Percentiles rank a stretch among this genome's conserved stretches.
Conservation (phyloP, 2,113 vertebrate species). For the Geothlypis trichas region DNA sequence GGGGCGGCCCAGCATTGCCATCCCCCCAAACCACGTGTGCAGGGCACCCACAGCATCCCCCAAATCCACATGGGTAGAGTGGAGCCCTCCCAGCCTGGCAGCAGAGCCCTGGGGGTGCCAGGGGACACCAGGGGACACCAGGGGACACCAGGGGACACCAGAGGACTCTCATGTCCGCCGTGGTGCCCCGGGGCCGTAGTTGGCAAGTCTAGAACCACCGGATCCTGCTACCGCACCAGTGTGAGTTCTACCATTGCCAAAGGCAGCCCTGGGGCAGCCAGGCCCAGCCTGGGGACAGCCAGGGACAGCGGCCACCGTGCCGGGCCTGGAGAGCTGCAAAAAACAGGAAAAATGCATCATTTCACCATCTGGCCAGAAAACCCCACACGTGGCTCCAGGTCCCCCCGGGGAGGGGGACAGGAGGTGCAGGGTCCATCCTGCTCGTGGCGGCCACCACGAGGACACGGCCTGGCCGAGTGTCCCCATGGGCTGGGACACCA, state of each 20-base stretch:
- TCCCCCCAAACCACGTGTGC: rapidly evolving
- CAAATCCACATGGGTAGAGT: rapidly evolving
- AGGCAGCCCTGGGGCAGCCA: constrained; percentile 76
- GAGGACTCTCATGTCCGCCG: background rate
- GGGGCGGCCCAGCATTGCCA: background rate
- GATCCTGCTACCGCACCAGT: constrained; percentile 98
- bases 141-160: no score
- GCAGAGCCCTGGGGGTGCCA: background rate
- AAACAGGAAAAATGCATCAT: rapidly evolving
- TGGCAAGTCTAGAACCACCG: constrained; percentile 99
- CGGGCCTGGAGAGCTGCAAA: background rate
- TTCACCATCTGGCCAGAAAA: background rate
- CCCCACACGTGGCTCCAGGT: rapidly evolving
- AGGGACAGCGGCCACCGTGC: rapidly evolving
- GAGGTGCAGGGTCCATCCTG: background rate
- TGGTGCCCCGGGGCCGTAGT: constrained; percentile 84
- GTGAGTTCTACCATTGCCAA: constrained; percentile 99
- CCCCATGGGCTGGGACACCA: background rate
- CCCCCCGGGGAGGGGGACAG: rapidly evolving
- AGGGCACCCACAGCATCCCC: background rate
- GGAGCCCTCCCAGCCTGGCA: rapidly evolving
- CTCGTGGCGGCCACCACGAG: rapidly evolving
- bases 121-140: no score
- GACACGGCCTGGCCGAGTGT: background rate
- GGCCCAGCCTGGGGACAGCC: background rate